Evolutionary conservation across 2,888 invertebrate genomes (phyloP), one percentile per base, ranked within the genome.

Genomic region (Ochropleura plecta): DNA sequence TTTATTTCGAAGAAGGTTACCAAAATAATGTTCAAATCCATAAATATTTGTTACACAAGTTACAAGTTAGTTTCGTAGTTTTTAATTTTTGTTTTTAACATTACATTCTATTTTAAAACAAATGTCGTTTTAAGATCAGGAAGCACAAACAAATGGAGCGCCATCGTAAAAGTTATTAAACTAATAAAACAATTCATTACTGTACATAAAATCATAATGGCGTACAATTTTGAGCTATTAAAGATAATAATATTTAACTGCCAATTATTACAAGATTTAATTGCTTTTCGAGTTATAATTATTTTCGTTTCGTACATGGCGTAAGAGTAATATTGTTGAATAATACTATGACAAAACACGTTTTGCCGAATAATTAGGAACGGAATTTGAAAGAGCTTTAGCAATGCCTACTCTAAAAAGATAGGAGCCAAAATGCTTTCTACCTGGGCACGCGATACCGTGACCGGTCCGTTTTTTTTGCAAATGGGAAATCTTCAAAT

Each of bases 251-350:
- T 51, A 42, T 62, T 71, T 60, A 48, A 12, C 59, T 12, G 53
- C 16, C n/a, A 20, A 55, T 76, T 72, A 76, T 18, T 55, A 20
- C n/a, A 44, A 55, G 20, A 55, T 40, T 78, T 73, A 73, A 80
- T 79, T 62, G 53, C 62, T 46, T 44, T 40, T 46, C 44, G 10
- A 53, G 30, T 60, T 16, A 71, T 62, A 48, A 30, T 53, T 16
- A 5, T 60, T 51, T 49, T 40, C 20, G 18, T 72, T 72, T 20
- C 49, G 46, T 64, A 3, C 20, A 42, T 64, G 16, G 14, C 3
- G 48, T n/a, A 80, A 73, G 16, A 44, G 44, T 53, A 0, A 48
- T 44, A 44, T 59, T 40, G 16, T 20, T 62, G 0, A 14, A 59
- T 42, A 67, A 10, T 16, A 42, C 42, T n/a, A n/a, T 10, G n/a